Percentiles rank a stretch among this genome's conserved stretches.
phyloP scores from a whole-genome alignment of 1,140 invertebrate species.

The Mactra quadrangularis region DNA sequence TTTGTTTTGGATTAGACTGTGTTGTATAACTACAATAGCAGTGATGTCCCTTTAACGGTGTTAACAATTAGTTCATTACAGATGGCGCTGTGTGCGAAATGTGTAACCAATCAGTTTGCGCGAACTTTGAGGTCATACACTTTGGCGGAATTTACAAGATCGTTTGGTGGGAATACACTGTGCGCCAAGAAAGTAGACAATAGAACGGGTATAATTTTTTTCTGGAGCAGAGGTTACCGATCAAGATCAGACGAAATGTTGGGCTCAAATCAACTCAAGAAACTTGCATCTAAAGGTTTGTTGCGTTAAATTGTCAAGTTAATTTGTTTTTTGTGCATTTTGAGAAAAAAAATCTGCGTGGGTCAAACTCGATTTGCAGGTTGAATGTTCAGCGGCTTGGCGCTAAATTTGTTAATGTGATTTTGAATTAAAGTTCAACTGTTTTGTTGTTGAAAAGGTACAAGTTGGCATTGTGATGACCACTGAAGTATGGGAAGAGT shows the following conservation, averaged over 20 bases:
- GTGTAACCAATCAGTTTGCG: constrained; percentile 38
- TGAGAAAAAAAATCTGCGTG: constrained; percentile 11
- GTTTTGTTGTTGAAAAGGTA: too few species aligned
- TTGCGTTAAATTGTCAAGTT: background rate
- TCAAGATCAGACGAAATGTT: constrained; percentile 37
- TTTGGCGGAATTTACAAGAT: constrained; percentile 57
- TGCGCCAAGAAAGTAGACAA: constrained; percentile 35
- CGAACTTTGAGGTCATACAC: constrained; percentile 10
- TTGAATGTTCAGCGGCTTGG: background rate
- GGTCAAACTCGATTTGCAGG: background rate
- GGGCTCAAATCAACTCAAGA: constrained; percentile 45
- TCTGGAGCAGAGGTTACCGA: constrained; percentile 14
- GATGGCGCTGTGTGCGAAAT: constrained; percentile 35
- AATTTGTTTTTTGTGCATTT: constrained; percentile 9
- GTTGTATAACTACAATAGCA: too few species aligned
- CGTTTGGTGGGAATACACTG: constrained; percentile 57
- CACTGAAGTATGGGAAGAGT: too few species aligned
- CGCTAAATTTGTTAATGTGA: background rate
- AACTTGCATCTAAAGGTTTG: constrained; percentile 55
- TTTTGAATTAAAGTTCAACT: background rate
- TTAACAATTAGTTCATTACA: background rate
- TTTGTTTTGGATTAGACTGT: too few species aligned
- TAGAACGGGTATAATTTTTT: constrained; percentile 17
- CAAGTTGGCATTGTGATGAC: too few species aligned
- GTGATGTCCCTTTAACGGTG: constrained; percentile 6